A percentile compares a stretch with the other conserved stretches of the same genome.
These are phyloP conservation scores for Rhea pennata DNA, from an alignment of 2,113 vertebrate species.

Conservation along the genomic window DNA sequence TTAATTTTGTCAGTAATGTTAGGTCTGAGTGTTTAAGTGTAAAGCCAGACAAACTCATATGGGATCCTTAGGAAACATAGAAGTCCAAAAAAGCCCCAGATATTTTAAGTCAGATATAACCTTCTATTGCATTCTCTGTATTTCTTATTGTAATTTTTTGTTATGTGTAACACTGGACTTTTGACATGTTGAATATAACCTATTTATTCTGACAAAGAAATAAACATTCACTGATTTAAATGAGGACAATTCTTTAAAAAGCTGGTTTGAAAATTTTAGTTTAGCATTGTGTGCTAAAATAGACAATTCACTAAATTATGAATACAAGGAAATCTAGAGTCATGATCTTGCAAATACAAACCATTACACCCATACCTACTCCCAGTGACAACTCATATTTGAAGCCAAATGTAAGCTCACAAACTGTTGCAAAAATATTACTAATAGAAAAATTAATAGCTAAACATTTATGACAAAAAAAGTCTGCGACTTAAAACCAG, in stretches of 20 bases:
- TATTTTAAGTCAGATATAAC: background rate
- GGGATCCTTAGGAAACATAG: background rate
- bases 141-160: background rate
- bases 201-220: background rate
- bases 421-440: too few relatives aligned
- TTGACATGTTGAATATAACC: background rate
- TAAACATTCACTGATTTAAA: background rate
- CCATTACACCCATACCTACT: too few relatives aligned
- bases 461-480: too few relatives aligned
- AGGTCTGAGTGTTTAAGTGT: background rate
- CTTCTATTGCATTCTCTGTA: background rate
- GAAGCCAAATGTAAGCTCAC: too few relatives aligned
- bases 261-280: too few relatives aligned
- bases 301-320: too few relatives aligned
- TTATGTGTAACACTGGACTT: background rate
- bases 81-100: background rate
- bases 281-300: too few relatives aligned
- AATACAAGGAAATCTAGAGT: too few relatives aligned
- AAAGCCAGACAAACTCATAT: background rate
- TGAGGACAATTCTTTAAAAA: background rate
- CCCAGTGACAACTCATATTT: too few relatives aligned
- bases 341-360: too few relatives aligned
- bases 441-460: too few relatives aligned
- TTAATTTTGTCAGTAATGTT: background rate
- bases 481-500: too few relatives aligned